Base-by-base conservation (phyloP, 2,797 vertebrate genomes). In the Crypturellus tataupa region DNA sequence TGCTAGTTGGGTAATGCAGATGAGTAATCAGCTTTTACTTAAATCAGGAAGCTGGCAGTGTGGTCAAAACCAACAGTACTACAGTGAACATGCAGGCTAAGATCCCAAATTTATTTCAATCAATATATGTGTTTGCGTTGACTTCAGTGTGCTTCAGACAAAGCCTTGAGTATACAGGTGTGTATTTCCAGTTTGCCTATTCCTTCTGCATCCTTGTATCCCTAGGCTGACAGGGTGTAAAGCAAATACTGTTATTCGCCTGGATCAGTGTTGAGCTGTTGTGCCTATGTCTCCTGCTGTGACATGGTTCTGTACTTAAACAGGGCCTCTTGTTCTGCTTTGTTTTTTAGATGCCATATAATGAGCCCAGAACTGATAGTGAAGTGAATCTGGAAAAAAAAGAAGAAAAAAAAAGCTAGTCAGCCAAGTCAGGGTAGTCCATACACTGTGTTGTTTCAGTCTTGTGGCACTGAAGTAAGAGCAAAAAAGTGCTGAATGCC, bases 101-200 rank as follows among this genome's bases (percentile, higher is more conserved):
- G 31, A 68, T 69, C 17, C 14, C n/a, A 4, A 49, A 8, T 44
- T 81, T 81, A 20, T 0, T 8, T 40, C 46, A 46, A 24, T 69
- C 12, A 44, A 25, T 69, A 42, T 16, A 37, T 3, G 1, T 83
- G 19, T 60, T 91, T 76, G 31, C 0, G 0, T 44, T 68, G 46
- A 12, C 6, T 86, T 53, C 18, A 10, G 51, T 2, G n/a, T 33
- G 29, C 17, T 11, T 58, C 2, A 0, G 9, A 2, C 2, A 21
- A 64, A 35, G 10, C 11, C 49, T 21, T 8, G 29, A 12, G 23
- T 17, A 4, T 12, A 4, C 0, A 49, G 10, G 4, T 0, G 0
- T 29, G 5, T 4, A 1, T 44, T 82, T 80, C 68, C 20, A 75
- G 5, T 9, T 2, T 51, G 20, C 27, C 23, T 83, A 5, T 46